Percentiles rank a stretch among this genome's conserved stretches.
Conservation (phyloP, 1,140 invertebrate species). For the Zeugodacus cucurbitae region DNA sequence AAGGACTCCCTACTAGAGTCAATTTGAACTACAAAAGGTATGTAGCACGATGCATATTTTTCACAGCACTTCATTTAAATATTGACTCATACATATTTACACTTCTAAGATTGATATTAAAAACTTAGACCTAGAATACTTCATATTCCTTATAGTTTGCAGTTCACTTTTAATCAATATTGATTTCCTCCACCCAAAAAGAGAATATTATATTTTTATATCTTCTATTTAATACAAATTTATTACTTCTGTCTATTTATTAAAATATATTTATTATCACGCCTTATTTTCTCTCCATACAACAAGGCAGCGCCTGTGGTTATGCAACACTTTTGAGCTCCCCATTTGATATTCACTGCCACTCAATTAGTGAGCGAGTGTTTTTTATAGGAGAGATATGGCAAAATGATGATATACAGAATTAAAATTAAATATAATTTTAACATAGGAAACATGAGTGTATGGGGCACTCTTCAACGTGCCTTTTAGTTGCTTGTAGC, state of each 20-base stretch:
- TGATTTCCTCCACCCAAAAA: too few relatives aligned
- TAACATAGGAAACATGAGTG: too few relatives aligned
- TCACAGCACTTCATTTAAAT: neutral
- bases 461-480: too few relatives aligned
- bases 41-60: neutral
- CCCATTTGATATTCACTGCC: neutral
- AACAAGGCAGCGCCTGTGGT: neutral
- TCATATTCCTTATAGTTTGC: too few relatives aligned
- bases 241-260: neutral
- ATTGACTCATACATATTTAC: neutral
- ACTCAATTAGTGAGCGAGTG: neutral
- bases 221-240: neutral
- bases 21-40: conserved; percentile 89
- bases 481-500: too few relatives aligned
- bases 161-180: too few relatives aligned
- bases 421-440: too few relatives aligned
- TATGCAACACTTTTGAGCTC: neutral
- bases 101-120: too few relatives aligned
- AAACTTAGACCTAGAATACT: neutral
- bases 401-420: too few relatives aligned
- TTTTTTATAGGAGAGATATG: neutral
- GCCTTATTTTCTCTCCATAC: neutral
- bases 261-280: neutral
- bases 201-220: neutral
- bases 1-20: conserved; percentile 97